Evolutionary conservation across 2,888 invertebrate species (phyloP), one percentile per base, ranked within the genome.

Genomic region (Chromoteleia sp.): DNA sequence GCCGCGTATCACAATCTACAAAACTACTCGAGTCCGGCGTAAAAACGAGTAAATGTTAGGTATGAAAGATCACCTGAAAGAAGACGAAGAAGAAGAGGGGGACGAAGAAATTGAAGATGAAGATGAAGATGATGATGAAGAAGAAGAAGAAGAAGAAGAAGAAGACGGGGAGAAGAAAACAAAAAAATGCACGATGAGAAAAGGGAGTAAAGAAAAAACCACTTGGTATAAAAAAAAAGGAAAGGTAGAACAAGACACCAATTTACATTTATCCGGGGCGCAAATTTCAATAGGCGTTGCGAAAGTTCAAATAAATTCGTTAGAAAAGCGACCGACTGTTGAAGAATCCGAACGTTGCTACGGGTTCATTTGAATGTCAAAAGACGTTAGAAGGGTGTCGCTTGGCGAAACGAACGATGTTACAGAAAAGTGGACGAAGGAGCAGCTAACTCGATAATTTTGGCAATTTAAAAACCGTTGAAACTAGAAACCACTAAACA

Each of bases 1-100:
- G 61, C 68, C 45, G 68, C 61, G 56, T 61, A 77, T 58, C 77
- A 36, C 15, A 30, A 45, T 56, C 54, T 63, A 36, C 70, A 25
- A 77, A 77, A 77, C 70, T 61, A 71, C 77, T 70, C 63, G 39
- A 59, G 63, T 33, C n/a, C 59, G 41, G 48, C n/a, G 63, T 70
- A 70, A 77, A 71, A 77, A 77, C 77, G 56, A 56, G 25, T 45
- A 25, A 52, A 71, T 67, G 67, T 76, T 76, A 33, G 67, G 59
- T 50, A 70, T 56, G 77, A 70, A 48, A 56, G 67, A 67, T 76
- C 67, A 67, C 67, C 75, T 76, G 75, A 19, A 67, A 2, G 41
- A 58, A 58, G 52, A 75, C 56, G 56, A 36, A 41, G 61, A 41
- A 45, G 17, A 39, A 14, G 52, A 7, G 21, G 52, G 29, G 43